A percentile compares a stretch with the other conserved stretches of the same genome.
Conservation (phyloP, 2,797 vertebrate genomes). For the Siniperca scherzeri region DNA sequence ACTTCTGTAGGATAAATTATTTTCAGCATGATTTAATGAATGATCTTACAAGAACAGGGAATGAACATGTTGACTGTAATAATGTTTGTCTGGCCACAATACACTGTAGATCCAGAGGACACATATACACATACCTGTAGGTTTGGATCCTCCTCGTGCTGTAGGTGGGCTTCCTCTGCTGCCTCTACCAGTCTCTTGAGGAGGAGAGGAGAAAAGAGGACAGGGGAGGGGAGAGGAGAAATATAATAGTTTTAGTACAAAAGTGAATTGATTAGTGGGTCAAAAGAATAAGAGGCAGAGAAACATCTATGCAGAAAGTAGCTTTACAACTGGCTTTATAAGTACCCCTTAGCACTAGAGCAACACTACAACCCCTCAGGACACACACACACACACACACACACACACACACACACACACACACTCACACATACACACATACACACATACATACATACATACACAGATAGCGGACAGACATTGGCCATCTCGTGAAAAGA, state of each 20-base stretch:
- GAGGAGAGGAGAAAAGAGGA: conserved; percentile 1
- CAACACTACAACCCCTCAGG: conserved; percentile 36
- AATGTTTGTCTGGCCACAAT: background rate
- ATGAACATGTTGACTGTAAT: conserved; percentile 9
- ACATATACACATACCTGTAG: conserved; percentile 88
- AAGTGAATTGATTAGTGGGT: conserved; percentile 38
- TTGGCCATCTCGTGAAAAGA: conserved; percentile 64
- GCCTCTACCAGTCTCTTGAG: conserved; percentile 94
- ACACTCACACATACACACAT: background rate
- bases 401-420: conserved; percentile 27
- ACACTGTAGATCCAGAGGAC: background rate
- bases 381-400: conserved; percentile 20
- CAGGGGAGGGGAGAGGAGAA: conserved; percentile 1
- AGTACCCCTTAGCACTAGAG: conserved; percentile 36
- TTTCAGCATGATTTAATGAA: conserved; percentile 35
- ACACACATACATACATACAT: no score
- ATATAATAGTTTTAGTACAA: conserved; percentile 13
- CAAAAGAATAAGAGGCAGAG: conserved; percentile 30
- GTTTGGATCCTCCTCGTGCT: conserved; percentile 95
- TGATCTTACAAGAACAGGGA: conserved; percentile 12
- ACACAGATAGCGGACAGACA: conserved; percentile 52
- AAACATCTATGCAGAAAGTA: conserved; percentile 34
- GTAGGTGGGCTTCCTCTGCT: conserved; percentile 96
- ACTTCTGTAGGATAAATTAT: conserved; percentile 6
- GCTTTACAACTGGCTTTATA: conserved; percentile 39